A percentile compares a stretch with the other conserved stretches of the same genome.
Evolutionary conservation across 2,797 vertebrate genomes (phyloP).

Genomic region (Taenioides sp.): DNA sequence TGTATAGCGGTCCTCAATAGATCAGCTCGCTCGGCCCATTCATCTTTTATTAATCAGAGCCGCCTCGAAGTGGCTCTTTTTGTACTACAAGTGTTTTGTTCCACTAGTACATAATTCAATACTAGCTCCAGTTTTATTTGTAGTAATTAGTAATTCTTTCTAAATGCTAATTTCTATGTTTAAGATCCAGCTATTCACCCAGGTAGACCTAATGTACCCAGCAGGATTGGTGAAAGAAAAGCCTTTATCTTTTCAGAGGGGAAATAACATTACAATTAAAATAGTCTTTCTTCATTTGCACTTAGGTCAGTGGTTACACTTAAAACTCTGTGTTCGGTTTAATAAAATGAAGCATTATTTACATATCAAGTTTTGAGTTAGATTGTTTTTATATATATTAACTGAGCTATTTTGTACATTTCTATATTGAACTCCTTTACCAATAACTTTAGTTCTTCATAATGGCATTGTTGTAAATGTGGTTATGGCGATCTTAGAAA

Average conservation of each 20-base stretch:
- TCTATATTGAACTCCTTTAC: background rate
- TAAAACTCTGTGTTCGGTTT: background rate
- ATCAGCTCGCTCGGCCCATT: conserved; percentile 39
- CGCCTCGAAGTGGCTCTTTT: background rate
- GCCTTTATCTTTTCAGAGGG: conserved; percentile 30
- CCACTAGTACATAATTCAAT: conserved; percentile 6
- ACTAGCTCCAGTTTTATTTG: background rate
- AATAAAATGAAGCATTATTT: background rate
- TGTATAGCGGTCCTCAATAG: conserved; percentile 49
- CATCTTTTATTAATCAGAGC: conserved; percentile 44
- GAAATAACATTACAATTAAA: conserved; percentile 21
- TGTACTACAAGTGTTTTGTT: background rate
- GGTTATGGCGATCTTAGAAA: background rate
- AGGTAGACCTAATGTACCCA: conserved; percentile 52
- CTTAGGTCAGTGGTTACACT: background rate
- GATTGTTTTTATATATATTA: too few species aligned
- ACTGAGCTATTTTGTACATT: background rate
- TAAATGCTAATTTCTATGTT: background rate
- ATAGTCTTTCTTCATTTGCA: conserved; percentile 10
- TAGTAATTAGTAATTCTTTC: background rate
- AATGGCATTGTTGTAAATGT: conserved; percentile 3
- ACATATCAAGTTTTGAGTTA: background rate
- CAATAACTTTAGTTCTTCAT: background rate
- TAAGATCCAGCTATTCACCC: conserved; percentile 1
- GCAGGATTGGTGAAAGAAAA: conserved; percentile 49